phyloP scores from a whole-genome alignment of 2,113 vertebrate genomes.

The Columba janthina region DNA sequence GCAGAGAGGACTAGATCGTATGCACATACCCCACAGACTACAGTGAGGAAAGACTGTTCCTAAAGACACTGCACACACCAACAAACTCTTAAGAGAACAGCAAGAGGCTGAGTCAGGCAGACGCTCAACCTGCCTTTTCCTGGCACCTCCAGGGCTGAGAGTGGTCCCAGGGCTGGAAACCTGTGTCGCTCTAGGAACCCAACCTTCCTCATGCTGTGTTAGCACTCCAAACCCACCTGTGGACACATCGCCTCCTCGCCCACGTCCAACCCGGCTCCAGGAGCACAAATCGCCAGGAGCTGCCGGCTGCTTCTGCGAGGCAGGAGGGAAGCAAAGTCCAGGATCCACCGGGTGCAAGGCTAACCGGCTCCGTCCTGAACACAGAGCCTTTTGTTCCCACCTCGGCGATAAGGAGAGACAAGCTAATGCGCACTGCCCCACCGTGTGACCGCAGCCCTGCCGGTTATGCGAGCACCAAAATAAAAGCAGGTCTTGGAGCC shows the following conservation, averaged over 20 bases:
- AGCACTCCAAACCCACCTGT: neutral
- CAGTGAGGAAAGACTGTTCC: neutral
- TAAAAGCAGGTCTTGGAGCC: neutral
- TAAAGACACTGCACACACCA: accelerated
- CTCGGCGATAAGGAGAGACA: constrained; percentile 19
- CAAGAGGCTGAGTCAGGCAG: neutral
- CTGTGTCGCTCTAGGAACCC: neutral
- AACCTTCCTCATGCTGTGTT: accelerated
- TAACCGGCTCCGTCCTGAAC: constrained; percentile 22
- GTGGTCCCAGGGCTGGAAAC: accelerated
- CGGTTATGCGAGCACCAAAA: neutral
- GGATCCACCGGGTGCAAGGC: neutral
- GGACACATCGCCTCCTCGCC: neutral
- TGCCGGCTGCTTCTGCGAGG: neutral
- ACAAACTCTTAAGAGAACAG: neutral
- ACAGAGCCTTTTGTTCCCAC: constrained; percentile 65
- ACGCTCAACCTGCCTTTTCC: neutral
- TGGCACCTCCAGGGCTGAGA: neutral
- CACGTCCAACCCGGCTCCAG: neutral
- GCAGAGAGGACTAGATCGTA: neutral
- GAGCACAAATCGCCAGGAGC: neutral
- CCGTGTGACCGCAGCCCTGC: neutral
- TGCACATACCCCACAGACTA: accelerated
- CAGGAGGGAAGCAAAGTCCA: constrained; percentile 58
- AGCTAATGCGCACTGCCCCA: neutral